These are phyloP conservation scores for Orchesella cincta DNA, from an alignment of 1,140 invertebrate genomes.

Conservation along the genomic window DNA sequence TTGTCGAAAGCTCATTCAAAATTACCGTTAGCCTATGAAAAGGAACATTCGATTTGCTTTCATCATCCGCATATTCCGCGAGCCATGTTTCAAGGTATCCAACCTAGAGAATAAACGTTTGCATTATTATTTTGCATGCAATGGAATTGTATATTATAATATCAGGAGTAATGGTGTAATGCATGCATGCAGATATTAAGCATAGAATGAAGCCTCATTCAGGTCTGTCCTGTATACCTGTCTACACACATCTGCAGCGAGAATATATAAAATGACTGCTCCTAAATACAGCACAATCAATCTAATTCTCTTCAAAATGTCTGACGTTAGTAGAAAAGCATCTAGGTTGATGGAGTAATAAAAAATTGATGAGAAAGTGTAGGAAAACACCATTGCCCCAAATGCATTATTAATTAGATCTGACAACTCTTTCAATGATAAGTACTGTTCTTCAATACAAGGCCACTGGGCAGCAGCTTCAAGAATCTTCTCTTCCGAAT, in stretches of 20 bases:
- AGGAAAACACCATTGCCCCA: slow-evolving; percentile 10
- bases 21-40: slow-evolving; percentile 11
- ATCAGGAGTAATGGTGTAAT: too few relatives aligned
- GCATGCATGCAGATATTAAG: too few relatives aligned
- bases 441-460: not conserved
- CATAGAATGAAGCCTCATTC: too few relatives aligned
- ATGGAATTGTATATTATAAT: too few relatives aligned
- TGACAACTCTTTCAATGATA: not conserved
- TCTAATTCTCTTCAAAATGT: not conserved
- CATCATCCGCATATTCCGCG: slow-evolving; percentile 15
- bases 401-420: slow-evolving; percentile 25
- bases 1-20: slow-evolving; percentile 16
- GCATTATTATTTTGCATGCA: too few relatives aligned
- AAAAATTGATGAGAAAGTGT: slow-evolving; percentile 18
- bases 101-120: too few relatives aligned
- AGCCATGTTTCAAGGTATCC: slow-evolving; percentile 4
- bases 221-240: not conserved
- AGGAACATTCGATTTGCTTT: slow-evolving; percentile 1
- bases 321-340: slow-evolving; percentile 1
- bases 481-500: not conserved
- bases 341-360: slow-evolving; percentile 21
- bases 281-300: slow-evolving; percentile 10
- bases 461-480: slow-evolving; percentile 16
- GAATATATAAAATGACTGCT: not conserved
- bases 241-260: slow-evolving; percentile 4